Evolutionary conservation across 2,113 vertebrate species (phyloP), one percentile per base, ranked within the genome.

Genomic region (Collichthys lucidus): DNA sequence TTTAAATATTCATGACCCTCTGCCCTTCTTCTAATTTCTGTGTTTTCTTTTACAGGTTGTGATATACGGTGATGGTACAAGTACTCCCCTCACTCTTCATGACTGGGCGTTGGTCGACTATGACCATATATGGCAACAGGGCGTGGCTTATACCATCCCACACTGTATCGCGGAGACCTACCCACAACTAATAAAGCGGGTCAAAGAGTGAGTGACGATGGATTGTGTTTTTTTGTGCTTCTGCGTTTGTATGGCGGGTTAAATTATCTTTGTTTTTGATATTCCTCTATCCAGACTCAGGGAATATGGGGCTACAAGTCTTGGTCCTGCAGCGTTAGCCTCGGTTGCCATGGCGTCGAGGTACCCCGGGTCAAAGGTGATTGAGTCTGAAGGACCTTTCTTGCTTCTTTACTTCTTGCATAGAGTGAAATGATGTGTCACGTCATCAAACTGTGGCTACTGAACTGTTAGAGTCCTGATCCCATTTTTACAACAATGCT

Each of bases 281-380:
- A 19, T 66, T 16, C 59, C 15, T 60, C 17, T 16, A 4, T 77
- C 12, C 73, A 95, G 95, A 15, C 84, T 96, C 74, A 83, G 76
- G 66, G 95, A 96, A 65, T 76, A 92, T 4, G 95, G 95, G 31
- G 93, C 95, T 1, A 96, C 95, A 0, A 91, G 93, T 63, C 92
- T 96, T 0, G 95, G 95, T 5, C 93, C 95, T 5, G 95, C 94
- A 8, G 92, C 85, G 1, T 90, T 96, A 8, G 85, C 94, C 44
- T 94, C 94, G 7, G 93, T 96, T 53, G 94, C 94, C 1, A 93
- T 96, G 86, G 95, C 95, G 0, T 95, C 95, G 47, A 91, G 91
- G 79, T 94, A 93, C 83, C 87, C 90, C 0, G 95, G 95, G 44
- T 96, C 95, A 78, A 96, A 95, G 91, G 95, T 94, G 50, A 86